Conservation (phyloP, 2,113 vertebrate genomes). For the Elephas maximus region DNA sequence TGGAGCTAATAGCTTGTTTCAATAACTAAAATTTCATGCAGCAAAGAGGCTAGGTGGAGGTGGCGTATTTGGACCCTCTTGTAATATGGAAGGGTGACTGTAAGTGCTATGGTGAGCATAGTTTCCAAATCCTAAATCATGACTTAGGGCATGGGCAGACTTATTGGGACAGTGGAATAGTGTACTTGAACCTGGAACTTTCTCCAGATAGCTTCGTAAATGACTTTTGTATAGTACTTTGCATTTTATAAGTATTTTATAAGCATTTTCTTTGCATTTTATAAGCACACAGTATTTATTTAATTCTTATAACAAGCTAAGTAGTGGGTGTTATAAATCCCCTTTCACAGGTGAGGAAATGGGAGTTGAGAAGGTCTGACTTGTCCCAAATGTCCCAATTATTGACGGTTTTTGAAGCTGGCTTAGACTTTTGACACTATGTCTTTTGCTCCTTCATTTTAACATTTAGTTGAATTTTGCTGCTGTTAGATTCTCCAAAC, state of each 20-base stretch:
- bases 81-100: neutral
- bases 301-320: neutral
- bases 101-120: neutral
- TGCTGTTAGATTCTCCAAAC: neutral
- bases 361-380: neutral
- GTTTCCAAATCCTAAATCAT: slow-evolving; percentile 14
- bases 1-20: neutral
- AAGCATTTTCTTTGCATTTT: neutral
- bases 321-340: neutral
- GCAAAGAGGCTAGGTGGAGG: neutral
- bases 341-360: slow-evolving; percentile 1
- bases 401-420: neutral
- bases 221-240: neutral
- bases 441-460: neutral
- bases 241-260: slow-evolving; percentile 1
- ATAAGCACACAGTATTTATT: neutral
- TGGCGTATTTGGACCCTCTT: neutral
- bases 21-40: neutral
- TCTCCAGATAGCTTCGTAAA: neutral
- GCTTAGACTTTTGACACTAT: neutral
- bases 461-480: neutral
- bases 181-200: neutral
- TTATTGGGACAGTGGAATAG: neutral
- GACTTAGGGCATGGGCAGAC: neutral
- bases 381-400: neutral